Evolutionary conservation across 2,888 invertebrate genomes (phyloP), one percentile per base, ranked within the genome.

Genomic region (Cantharis rufa): DNA sequence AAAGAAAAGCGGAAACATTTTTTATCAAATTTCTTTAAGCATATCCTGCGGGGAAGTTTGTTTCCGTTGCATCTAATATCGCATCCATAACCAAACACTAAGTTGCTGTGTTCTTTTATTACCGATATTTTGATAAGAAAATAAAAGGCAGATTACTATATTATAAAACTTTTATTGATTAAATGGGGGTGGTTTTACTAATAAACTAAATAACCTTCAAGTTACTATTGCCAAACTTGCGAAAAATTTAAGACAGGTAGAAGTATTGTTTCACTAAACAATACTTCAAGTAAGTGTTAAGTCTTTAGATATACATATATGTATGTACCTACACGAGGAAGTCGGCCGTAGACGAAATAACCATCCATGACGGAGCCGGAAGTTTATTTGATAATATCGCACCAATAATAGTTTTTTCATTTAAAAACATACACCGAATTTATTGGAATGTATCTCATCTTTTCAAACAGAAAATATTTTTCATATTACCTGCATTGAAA

Each of bases 381-480:
- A 81, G 80, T 79, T 80, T 80, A 75, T 76, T 74, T 72, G 81
- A 81, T 81, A 80, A 80, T 81, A 81, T 81, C 81, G 79, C 80
- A 80, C 77, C 80, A 77, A 80, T 79, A 80, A 72, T 69, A 78
- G 63, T 71, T 76, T 78, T 70, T 70, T 64, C 48, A n/a, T 48
- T 48, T 48, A n/a, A 4, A 48, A n/a, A 48, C n/a, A n/a, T 48
- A 1, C n/a, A 1, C n/a, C 48, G 1, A 48, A 48, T 48, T 48
- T 48, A n/a, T 2, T 48, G n/a, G 13, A 48, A n/a, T 48, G 5
- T n/a, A 48, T 7, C n/a, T 48, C 48, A 48, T n/a, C n/a, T 16
- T 16, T 16, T 16, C 16, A 2, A 16, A 16, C 2, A 2, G 2
- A 16, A 16, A 16, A 16, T n/a, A n/a, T n/a, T n/a, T n/a, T n/a